A percentile compares a stretch with the other conserved stretches of the same genome.
Evolutionary conservation across 2,113 vertebrate genomes (phyloP).

Genomic region (Apistogramma diplotaenia): DNA sequence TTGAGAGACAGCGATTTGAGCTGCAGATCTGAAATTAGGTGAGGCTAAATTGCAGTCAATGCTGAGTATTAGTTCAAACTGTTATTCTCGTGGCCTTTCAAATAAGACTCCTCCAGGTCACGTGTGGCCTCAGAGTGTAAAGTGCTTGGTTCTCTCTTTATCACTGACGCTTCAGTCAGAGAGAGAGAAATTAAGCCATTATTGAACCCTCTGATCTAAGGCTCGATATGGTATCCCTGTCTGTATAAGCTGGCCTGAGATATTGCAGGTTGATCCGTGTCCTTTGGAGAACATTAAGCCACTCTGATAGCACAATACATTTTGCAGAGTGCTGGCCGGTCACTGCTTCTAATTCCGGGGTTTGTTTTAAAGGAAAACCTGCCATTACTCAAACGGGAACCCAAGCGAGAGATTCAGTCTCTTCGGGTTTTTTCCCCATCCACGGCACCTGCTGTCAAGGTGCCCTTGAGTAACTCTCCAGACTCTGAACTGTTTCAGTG

Average conservation of each 20-base stretch:
- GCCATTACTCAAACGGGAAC: conserved; percentile 28
- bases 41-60: conserved; percentile 19
- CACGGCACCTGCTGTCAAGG: conserved; percentile 12
- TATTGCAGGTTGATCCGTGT: conserved; percentile 53
- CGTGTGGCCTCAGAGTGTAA: conserved; percentile 31
- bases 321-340: background rate
- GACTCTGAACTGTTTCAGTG: background rate
- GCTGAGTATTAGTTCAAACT: conserved; percentile 6
- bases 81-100: conserved; percentile 26
- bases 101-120: conserved; percentile 38
- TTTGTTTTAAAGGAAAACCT: conserved; percentile 30
- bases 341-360: conserved; percentile 18
- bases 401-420: conserved; percentile 37
- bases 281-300: conserved; percentile 51
- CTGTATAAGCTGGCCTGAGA: conserved; percentile 48
- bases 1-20: conserved; percentile 34
- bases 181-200: conserved; percentile 49
- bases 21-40: background rate
- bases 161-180: conserved; percentile 25
- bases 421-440: background rate
- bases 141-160: conserved; percentile 39
- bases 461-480: conserved; percentile 22
- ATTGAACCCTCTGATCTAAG: conserved; percentile 58
- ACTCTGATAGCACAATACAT: conserved; percentile 32
- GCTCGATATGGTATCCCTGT: conserved; percentile 28